phyloP scores from a whole-genome alignment of 1,140 invertebrate genomes.

The Hylyphantes graminicola region DNA sequence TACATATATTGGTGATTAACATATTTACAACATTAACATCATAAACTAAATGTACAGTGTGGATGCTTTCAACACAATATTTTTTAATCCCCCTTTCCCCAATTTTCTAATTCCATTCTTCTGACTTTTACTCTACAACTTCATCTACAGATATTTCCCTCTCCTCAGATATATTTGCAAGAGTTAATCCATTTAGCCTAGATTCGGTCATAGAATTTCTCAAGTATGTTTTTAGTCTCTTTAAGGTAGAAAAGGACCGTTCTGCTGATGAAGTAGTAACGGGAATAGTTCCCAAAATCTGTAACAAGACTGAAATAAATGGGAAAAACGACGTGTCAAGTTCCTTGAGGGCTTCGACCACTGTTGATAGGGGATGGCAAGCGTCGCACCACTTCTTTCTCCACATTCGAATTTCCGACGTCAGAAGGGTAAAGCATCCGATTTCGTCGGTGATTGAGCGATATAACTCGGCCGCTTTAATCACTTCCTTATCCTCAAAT shows the following conservation, averaged over 20 bases:
- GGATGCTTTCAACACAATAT: too few species aligned
- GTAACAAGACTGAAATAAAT: background rate
- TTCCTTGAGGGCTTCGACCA: background rate
- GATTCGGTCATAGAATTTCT: background rate
- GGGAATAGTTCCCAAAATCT: slow-evolving; percentile 1
- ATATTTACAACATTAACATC: too few species aligned
- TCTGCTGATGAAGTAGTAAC: background rate
- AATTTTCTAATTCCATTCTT: background rate
- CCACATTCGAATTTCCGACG: background rate
- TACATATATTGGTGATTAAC: too few species aligned
- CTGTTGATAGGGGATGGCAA: background rate
- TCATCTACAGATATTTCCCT: background rate
- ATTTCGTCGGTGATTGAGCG: background rate
- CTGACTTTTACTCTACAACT: background rate
- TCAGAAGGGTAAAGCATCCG: background rate
- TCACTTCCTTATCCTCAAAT: background rate
- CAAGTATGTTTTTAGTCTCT: background rate
- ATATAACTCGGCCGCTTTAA: background rate
- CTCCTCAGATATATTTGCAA: background rate
- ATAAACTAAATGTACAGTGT: too few species aligned
- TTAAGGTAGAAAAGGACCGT: background rate
- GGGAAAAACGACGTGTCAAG: background rate
- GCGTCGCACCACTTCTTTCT: background rate
- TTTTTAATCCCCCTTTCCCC: background rate
- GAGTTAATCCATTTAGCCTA: background rate